Evolutionary conservation across 2,797 vertebrate species (phyloP), one percentile per base, ranked within the genome.

Genomic region (Hoplostethus mediterraneus): DNA sequence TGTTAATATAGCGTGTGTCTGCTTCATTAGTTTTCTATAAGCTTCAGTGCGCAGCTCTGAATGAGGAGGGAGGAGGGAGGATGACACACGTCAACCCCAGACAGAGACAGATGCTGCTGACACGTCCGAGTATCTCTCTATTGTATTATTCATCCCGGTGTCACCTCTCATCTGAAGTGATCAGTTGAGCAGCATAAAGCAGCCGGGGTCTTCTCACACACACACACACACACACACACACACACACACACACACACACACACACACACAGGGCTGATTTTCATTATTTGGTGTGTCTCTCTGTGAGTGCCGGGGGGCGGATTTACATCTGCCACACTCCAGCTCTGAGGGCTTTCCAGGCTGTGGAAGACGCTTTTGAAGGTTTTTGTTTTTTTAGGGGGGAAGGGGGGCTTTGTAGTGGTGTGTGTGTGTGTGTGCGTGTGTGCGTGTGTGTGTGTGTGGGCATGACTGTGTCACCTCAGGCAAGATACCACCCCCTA

Each of bases 81-180:
- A 75, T 40, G 83, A 85, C 89, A 85, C 87, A 88, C 87, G 83
- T 83, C 83, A 77, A 76, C 68, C 57, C 40, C 85, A 87, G 85
- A 90, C 90, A 76, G 71, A 81, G 89, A 82, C 86, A 90, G 90
- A 92, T 90, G 87, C 89, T 81, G 86, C 83, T 84, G 84, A 91
- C 89, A 87, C 75, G 63, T 87, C 84, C 65, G 42, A 86, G 81
- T 53, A 60, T 89, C 81, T 84, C 79, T 84, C 88, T 80, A 77
- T 91, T 92, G 87, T 92, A 77, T 90, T 90, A 84, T 85, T 91
- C 88, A 91, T 91, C 82, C 81, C 62, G 0, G 74, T 90, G 90
- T 91, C 88, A 82, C 85, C 81, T 85, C 85, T 72, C 84, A 87
- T 91, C 83, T 31, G 52, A 73, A 63, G 74, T 81, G 82, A 87